Percentiles rank a stretch among this genome's conserved stretches.
Evolutionary conservation across 2,888 invertebrate species (phyloP).

Genomic region (Drosophila mayaguana): DNA sequence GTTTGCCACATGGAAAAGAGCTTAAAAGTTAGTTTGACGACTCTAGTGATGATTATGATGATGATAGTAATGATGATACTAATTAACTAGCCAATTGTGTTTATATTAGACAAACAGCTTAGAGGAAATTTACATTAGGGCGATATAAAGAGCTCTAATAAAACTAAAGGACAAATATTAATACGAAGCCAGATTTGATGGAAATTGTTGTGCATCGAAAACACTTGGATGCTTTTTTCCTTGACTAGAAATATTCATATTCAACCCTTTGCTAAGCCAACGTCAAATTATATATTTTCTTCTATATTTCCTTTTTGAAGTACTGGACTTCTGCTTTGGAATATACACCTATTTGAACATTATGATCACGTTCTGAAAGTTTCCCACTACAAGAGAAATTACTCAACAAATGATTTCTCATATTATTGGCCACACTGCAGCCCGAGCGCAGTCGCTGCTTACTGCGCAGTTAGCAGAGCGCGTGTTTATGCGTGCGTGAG

Average conservation of each 20-base stretch:
- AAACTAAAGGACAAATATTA: background rate
- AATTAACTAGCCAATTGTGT: background rate
- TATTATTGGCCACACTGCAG: too few species aligned
- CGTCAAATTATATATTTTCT: background rate
- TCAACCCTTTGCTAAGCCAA: background rate
- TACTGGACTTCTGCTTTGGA: too few species aligned
- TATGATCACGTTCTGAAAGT: too few species aligned
- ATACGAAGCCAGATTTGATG: background rate
- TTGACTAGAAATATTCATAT: background rate
- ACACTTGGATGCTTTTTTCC: too few species aligned
- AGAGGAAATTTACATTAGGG: background rate
- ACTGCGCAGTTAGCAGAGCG: too few species aligned
- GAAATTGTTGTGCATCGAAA: too few species aligned
- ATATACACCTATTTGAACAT: too few species aligned
- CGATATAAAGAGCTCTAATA: background rate
- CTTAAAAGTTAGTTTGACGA: conserved; percentile 8
- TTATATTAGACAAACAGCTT: background rate
- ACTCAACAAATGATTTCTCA: too few species aligned
- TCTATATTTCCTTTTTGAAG: background rate
- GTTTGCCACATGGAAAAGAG: conserved; percentile 20
- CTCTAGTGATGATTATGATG: background rate
- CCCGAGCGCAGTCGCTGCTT: too few species aligned
- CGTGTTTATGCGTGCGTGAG: too few species aligned
- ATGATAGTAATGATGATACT: background rate
- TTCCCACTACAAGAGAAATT: too few species aligned